Base-by-base conservation (phyloP, 2,113 vertebrate species). In the Prietella phreatophila region DNA sequence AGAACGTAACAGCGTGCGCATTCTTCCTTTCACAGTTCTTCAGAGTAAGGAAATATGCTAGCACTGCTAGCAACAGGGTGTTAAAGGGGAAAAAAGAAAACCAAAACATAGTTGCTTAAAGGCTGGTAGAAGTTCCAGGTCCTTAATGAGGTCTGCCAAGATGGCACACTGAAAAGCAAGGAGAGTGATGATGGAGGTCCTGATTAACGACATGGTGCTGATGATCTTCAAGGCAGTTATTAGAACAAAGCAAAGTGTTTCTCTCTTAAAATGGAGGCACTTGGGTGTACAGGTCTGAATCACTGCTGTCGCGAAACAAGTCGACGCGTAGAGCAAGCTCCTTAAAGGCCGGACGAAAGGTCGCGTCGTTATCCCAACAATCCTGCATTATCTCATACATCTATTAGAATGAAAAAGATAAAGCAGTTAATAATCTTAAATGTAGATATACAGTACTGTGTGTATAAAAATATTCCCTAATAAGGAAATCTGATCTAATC, bases 361-460 rank as follows among this genome's bases (percentile, higher is more conserved):
- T 91, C 7, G 96, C 95, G 2, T 95, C 95, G 58, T 93, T 96
- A 92, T 96, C 96, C 98, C 98, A 99, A 93, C 98, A 99, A 86
- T 98, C 96, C 63, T 92, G 94, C 98, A 99, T 99, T 67, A 97
- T 96, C 78, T 93, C 86, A 89, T 97, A 95, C 87, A 99, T 97
- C 98, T 99, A 92, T 60, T 20, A 88, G 11, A 36, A 55, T 14
- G n/a, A 56, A 42, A 17, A 47, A n/a, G 1, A 71, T 6, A 55
- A n/a, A 5, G 0, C 20, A 50, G 20, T 78, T 69, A 79, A 15
- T 30, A 39, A 60, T 36, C 42, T 61, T 14, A 27, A 61, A 20
- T 17, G 4, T 1, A 81, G 8, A 5, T 36, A 39, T 36, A 58
- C 76, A 55, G 0, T 30, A 30, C 76, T 30, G 15, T 53, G 20